Evolutionary conservation across 2,797 vertebrate genomes (phyloP), one percentile per base, ranked within the genome.

Genomic region (Eulemur albifrons): DNA sequence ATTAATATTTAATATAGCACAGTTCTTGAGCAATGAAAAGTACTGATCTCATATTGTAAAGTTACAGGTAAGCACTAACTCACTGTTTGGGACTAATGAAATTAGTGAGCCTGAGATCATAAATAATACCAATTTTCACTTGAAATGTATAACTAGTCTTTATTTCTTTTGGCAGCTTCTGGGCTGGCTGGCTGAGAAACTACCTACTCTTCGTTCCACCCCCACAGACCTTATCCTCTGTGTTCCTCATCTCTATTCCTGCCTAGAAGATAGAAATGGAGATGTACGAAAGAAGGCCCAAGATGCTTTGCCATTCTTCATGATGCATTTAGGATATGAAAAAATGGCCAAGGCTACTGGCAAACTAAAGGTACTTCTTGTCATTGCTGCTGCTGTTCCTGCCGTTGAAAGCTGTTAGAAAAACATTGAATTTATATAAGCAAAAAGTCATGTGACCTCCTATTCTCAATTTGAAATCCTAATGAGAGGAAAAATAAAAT

Each of bases 271-370:
- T 98, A 97, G 99, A 38, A 99, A 99, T 20, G 99, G 99, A 30
- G 99, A 99, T 0, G 99, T 99, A 85, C 98, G 99, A 75, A 99
- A 99, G 98, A 99, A 99, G 94, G 99, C 99, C 0, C 99, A 99
- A 97, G 99, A 99, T 61, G 99, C 99, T 10, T 98, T 99, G 82
- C 99, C 99, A 0, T 99, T 99, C 96, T 99, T 99, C 95, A 99
- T 99, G 99, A 99, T 99, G 99, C 99, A 99, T 95, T 98, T 99
- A 95, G 99, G 99, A 76, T 99, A 99, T 88, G 99, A 99, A 93
- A 99, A 99, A 98, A 99, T 99, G 99, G 98, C 91, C 95, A 99
- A 99, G 98, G 99, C 99, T 52, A 99, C 99, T 0, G 98, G 99
- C 75, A 99, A 99, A 97, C 99, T 99, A 79, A 99, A 99, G 99